A percentile compares a stretch with the other conserved stretches of the same genome.
phyloP scores from a whole-genome alignment of 2,113 vertebrate genomes.

The Pogonocichla stellata region DNA sequence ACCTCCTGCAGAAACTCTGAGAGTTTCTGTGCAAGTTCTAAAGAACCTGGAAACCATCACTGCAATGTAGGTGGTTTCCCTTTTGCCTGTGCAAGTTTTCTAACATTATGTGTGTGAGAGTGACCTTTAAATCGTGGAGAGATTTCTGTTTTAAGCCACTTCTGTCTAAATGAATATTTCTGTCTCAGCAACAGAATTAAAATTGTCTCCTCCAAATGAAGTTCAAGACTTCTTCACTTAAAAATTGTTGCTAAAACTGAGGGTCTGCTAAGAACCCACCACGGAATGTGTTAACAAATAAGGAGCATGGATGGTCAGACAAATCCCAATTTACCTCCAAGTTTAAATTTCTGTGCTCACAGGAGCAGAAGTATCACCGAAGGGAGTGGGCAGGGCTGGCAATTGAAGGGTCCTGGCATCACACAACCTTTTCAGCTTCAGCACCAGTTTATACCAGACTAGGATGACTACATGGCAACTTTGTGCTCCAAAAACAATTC shows the following conservation, averaged over 20 bases:
- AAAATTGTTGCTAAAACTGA: neutral
- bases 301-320: neutral
- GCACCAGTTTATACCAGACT: accelerated
- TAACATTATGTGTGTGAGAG: neutral
- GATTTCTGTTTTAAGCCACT: neutral
- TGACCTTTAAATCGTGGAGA: constrained; percentile 1
- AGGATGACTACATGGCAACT: neutral
- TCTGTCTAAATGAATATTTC: neutral
- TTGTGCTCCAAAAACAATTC: neutral
- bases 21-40: neutral
- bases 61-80: neutral
- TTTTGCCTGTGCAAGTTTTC: neutral
- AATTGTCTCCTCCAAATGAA: neutral
- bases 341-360: accelerated
- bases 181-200: neutral
- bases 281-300: neutral
- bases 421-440: neutral
- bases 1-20: neutral
- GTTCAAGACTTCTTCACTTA: neutral
- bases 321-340: neutral
- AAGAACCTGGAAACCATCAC: neutral
- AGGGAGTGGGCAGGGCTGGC: neutral
- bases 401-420: neutral
- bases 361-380: neutral
- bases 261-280: neutral